A percentile compares a stretch with the other conserved stretches of the same genome.
Conservation (phyloP, 2,888 invertebrate species). For the Pelosia muscerda region DNA sequence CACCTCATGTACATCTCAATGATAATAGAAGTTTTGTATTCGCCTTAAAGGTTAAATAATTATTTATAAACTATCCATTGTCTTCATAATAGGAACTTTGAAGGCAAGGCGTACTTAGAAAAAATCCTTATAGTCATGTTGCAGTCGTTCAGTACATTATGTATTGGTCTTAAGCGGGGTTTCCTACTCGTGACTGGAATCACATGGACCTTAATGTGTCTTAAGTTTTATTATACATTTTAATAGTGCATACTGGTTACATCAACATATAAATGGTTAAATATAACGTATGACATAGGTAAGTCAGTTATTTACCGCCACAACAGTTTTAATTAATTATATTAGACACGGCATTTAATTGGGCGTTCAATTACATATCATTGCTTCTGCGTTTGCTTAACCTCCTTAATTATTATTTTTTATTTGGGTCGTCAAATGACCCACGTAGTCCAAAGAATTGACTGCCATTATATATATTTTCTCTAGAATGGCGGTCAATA, state of each 20-base stretch:
- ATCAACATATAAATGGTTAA: neutral
- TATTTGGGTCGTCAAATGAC: too few species aligned
- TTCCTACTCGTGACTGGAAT: slow-evolving; percentile 6
- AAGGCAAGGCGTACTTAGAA: slow-evolving; percentile 18
- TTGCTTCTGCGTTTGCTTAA: neutral
- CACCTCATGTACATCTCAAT: neutral
- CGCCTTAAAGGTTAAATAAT: slow-evolving; percentile 43
- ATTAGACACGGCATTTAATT: neutral
- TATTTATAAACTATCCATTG: slow-evolving; percentile 30
- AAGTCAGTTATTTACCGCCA: neutral
- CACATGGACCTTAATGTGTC: neutral
- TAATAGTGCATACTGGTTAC: neutral
- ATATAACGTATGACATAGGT: neutral
- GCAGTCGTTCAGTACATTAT: slow-evolving; percentile 6
- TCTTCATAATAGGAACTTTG: slow-evolving; percentile 28
- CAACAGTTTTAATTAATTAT: neutral
- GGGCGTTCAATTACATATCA: neutral
- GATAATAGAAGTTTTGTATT: slow-evolving; percentile 29
- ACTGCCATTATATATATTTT: too few species aligned
- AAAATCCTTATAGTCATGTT: slow-evolving; percentile 15
- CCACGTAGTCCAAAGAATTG: too few species aligned
- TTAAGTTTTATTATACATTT: neutral
- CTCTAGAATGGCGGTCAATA: too few species aligned
- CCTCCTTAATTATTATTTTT: neutral
- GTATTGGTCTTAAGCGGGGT: slow-evolving; percentile 1